phyloP scores from a whole-genome alignment of 2,888 invertebrate species.

The Drosophila paramelanica region DNA sequence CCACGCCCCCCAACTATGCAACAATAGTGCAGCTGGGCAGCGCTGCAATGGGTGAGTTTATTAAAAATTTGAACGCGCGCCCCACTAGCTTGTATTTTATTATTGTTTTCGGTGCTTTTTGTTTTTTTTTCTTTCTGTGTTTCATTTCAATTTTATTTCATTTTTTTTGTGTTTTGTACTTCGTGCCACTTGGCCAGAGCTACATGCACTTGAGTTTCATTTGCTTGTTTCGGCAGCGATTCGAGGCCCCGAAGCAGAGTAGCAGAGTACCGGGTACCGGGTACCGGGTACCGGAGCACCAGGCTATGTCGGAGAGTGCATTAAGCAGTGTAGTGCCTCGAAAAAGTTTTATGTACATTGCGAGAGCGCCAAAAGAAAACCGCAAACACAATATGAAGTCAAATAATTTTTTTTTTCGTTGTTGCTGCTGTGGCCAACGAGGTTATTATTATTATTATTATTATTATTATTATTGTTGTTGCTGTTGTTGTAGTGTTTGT shows the following conservation, averaged over 20 bases:
- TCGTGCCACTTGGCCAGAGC: conserved; percentile 67
- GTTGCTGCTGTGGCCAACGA: conserved; percentile 38
- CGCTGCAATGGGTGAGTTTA: conserved; percentile 66
- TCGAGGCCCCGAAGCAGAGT: conserved; percentile 17
- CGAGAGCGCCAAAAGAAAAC: conserved; percentile 66
- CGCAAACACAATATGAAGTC: conserved; percentile 74
- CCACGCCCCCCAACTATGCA: conserved; percentile 59
- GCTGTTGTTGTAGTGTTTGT: conserved; percentile 34
- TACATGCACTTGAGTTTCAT: conserved; percentile 79
- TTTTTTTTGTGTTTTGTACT: conserved; percentile 27
- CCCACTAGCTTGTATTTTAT: conserved; percentile 51
- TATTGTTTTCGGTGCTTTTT: conserved; percentile 46
- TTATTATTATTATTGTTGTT: conserved; percentile 9
- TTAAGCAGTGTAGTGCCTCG: conserved; percentile 72
- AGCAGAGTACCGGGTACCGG: conserved; percentile 2
- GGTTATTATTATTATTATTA: conserved; percentile 56
- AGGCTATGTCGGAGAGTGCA: conserved; percentile 73
- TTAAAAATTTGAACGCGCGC: conserved; percentile 67
- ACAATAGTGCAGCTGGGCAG: conserved; percentile 48
- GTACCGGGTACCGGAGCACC: conserved; percentile 12
- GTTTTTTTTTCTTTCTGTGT: conserved; percentile 23
- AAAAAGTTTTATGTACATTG: conserved; percentile 73
- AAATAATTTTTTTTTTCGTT: conserved; percentile 49
- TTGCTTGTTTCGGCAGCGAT: conserved; percentile 67
- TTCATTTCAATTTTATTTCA: conserved; percentile 9